Conservation (phyloP, 2,797 vertebrate species). For the Sparidentex hasta region DNA sequence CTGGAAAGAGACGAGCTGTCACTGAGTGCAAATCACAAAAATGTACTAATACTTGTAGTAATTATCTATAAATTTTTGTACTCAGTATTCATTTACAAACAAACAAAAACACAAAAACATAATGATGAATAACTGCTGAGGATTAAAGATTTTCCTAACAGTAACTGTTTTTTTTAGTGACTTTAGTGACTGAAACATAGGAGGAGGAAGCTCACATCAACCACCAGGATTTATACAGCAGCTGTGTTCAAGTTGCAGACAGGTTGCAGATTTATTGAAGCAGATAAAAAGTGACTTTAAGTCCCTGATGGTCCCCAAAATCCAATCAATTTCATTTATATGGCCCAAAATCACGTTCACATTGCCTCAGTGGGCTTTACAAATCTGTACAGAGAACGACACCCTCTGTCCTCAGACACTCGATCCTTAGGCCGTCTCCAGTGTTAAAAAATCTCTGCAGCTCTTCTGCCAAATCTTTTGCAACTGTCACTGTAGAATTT, state of each 20-base stretch:
- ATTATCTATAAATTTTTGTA: not conserved
- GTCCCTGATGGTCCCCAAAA: not conserved
- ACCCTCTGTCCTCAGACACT: too few relatives aligned
- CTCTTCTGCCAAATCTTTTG: too few relatives aligned
- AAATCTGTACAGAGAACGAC: too few relatives aligned
- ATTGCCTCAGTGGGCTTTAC: too few relatives aligned
- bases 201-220: not conserved
- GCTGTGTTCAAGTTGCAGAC: not conserved
- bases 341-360: too few relatives aligned
- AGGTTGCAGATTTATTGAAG: slow-evolving; percentile 13
- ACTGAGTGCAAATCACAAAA: slow-evolving; percentile 17
- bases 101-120: not conserved
- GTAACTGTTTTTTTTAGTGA: not conserved
- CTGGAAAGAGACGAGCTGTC: not conserved
- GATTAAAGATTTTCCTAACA: not conserved
- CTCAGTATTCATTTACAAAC: not conserved
- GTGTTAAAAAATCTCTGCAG: too few relatives aligned
- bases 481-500: not conserved
- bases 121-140: too few relatives aligned
- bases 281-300: not conserved
- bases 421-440: too few relatives aligned
- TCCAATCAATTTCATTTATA: too few relatives aligned
- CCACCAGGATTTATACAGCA: not conserved
- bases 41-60: not conserved
- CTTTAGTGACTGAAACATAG: too few relatives aligned